Percentiles rank a stretch among this genome's conserved stretches.
These are phyloP conservation scores for Tinea trinotella DNA, from an alignment of 2,888 invertebrate species.

Conservation along the genomic window DNA sequence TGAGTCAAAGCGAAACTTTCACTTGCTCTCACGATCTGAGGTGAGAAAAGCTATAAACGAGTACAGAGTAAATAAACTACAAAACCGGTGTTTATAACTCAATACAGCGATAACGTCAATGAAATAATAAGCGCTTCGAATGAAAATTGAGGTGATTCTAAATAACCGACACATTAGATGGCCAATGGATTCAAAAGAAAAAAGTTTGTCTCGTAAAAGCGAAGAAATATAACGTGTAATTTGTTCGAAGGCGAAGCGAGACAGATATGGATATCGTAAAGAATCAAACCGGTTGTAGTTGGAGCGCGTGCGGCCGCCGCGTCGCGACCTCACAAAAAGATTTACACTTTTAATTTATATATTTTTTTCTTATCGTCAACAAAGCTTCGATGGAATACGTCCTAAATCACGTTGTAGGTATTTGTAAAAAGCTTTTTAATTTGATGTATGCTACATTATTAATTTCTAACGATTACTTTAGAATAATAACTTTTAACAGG, in stretches of 20 bases:
- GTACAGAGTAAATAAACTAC: slow-evolving; percentile 38
- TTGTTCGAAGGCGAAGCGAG: slow-evolving; percentile 65
- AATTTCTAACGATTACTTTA: background rate
- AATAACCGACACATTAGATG: slow-evolving; percentile 49
- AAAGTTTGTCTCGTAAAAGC: slow-evolving; percentile 64
- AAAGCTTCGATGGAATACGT: slow-evolving; percentile 51
- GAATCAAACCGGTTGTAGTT: slow-evolving; percentile 59
- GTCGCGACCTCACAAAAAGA: slow-evolving; percentile 67
- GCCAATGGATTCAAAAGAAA: slow-evolving; percentile 52
- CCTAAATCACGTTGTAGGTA: slow-evolving; percentile 58
- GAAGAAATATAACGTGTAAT: slow-evolving; percentile 70
- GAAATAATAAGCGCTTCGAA: slow-evolving; percentile 40
- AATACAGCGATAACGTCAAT: slow-evolving; percentile 30
- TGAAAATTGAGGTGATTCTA: slow-evolving; percentile 45
- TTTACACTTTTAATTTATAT: slow-evolving; percentile 57
- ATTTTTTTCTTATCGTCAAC: slow-evolving; percentile 61
- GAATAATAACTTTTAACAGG: slow-evolving; percentile 7
- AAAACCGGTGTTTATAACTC: slow-evolving; percentile 34
- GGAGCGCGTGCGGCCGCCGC: slow-evolving; percentile 63
- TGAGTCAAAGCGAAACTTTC: slow-evolving; percentile 31
- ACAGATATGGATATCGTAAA: slow-evolving; percentile 70
- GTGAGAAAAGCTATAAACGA: slow-evolving; percentile 30
- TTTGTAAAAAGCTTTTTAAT: slow-evolving; percentile 47
- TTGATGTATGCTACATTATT: slow-evolving; percentile 30
- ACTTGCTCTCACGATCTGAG: slow-evolving; percentile 26